Base-by-base conservation (phyloP, 2,888 invertebrate species). In the Amaurobius ferox region DNA sequence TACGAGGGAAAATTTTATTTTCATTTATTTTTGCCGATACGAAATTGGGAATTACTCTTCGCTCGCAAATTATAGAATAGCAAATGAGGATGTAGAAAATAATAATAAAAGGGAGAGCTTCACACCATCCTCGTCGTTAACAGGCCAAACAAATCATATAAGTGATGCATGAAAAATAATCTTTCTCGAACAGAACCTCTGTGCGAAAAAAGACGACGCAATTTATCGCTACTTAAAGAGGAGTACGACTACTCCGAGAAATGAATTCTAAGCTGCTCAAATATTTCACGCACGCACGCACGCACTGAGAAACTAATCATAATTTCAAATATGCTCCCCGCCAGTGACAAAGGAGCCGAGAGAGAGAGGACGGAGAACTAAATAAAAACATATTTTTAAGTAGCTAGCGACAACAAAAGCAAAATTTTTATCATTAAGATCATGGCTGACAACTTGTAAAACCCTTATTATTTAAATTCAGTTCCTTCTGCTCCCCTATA, bases 381-480 rank as follows among this genome's bases (percentile, higher is more conserved):
- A 83, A 77, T 68, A 83, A 83, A 55, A 83, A 77, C 40, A 66
- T 55, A 72, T 77, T 83, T 83, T 81, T 81, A 81, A 81, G 81
- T 76, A 81, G 74, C 74, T 76, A 39, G 70, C 70, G 70, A 70
- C 81, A 76, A 81, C 81, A 81, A 81, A 81, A 81, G 81, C 68
- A 68, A 81, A 81, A 81, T 81, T 73, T 81, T 81, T 81, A 81
- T 81, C 81, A 81, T 77, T 85, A 85, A 77, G 72, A 85, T 85
- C 85, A 78, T 71, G 66, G 70, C 77, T 72, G 77, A 78, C 85
- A 85, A 85, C 77, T 85, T 85, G 85, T 85, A 85, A 85, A 85
- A 85, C 85, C 85, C 85, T 85, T 85, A 85, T 85, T 85, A 85
- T 85, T 85, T 85, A 85, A 85, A 85, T 85, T 85, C 85, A 78